Evolutionary conservation across 2,797 vertebrate genomes (phyloP).

Genomic region (Notolepis coatsorum): DNA sequence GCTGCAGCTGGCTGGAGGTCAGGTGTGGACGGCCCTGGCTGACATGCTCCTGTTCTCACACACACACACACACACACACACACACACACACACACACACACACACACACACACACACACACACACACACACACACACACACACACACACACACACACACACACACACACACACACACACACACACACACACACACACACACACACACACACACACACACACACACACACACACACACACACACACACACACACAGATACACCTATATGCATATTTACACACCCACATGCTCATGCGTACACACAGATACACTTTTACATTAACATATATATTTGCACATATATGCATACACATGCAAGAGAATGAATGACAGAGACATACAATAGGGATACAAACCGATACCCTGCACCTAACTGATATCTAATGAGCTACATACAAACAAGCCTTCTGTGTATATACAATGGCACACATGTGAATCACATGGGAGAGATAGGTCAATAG

Average conservation of each 20-base stretch:
- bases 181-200: neutral
- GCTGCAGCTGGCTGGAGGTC: conserved; percentile 56
- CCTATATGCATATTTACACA: no score
- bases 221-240: neutral
- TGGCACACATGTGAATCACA: neutral
- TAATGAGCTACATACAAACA: neutral
- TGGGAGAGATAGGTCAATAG: no score
- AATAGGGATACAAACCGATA: neutral
- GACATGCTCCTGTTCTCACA: neutral
- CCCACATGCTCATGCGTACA: neutral
- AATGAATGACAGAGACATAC: neutral
- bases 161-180: neutral
- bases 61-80: neutral
- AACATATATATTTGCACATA: neutral
- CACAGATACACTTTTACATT: neutral
- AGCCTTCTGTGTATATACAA: neutral
- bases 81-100: neutral
- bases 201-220: neutral
- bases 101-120: neutral
- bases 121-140: neutral
- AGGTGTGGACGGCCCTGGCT: conserved; percentile 17
- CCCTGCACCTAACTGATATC: no score
- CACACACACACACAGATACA: neutral
- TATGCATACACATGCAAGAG: no score
- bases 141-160: no score